Conservation (phyloP, 1,140 invertebrate genomes). For the Coptotermes formosanus region DNA sequence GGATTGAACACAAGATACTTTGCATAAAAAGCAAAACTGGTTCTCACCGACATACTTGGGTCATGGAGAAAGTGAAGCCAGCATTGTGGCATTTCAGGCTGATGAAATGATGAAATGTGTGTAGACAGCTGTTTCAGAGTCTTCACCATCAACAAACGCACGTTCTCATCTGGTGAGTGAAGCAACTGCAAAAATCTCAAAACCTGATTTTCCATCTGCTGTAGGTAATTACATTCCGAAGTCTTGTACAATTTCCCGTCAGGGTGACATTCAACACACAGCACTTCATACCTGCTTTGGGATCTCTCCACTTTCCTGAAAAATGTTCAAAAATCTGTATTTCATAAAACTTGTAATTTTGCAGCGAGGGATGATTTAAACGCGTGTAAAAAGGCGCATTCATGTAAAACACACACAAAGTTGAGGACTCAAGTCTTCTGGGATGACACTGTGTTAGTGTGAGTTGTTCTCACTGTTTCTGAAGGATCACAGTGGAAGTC, state of each 20-base stretch:
- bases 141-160: neutral
- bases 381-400: no score
- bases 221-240: neutral
- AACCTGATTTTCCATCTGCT: neutral
- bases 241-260: neutral
- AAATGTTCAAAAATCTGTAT: no score
- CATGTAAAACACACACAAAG: no score
- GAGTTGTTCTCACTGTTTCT: no score
- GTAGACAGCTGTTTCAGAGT: neutral
- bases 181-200: neutral
- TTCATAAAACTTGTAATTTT: no score
- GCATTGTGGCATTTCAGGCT: neutral
- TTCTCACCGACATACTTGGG: neutral
- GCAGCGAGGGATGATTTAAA: no score
- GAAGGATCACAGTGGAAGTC: no score
- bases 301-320: neutral
- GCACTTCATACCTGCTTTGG: neutral
- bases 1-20: constrained; percentile 21
- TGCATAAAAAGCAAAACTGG: neutral
- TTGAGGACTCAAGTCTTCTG: no score
- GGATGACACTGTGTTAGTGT: no score
- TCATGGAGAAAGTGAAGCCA: neutral
- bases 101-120: constrained; percentile 1
- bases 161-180: neutral
- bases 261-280: neutral